phyloP scores from a whole-genome alignment of 2,113 vertebrate species.

The Eulemur rufifrons region DNA sequence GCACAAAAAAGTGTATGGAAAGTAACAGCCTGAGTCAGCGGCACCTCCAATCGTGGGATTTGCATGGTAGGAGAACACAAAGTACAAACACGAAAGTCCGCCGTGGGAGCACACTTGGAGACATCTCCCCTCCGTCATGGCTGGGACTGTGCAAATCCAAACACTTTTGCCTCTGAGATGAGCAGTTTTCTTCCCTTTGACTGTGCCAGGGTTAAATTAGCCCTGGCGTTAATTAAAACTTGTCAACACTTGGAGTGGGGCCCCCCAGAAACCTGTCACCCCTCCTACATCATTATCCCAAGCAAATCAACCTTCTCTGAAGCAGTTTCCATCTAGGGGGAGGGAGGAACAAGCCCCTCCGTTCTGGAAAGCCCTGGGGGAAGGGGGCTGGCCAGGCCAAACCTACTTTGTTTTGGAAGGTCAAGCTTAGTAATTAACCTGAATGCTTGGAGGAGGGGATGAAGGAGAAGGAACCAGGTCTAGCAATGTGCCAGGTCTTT shows the following conservation, averaged over 20 bases:
- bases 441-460: neutral
- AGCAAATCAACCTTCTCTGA: neutral
- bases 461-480: neutral
- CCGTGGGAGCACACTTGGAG: neutral
- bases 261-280: slow-evolving; percentile 36
- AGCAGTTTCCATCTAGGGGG: neutral
- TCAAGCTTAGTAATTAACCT: slow-evolving; percentile 61
- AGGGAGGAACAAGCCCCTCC: neutral
- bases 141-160: neutral
- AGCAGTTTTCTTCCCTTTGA: slow-evolving; percentile 46
- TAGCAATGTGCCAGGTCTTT: slow-evolving; percentile 48
- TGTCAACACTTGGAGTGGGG: slow-evolving; percentile 44
- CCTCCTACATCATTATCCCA: slow-evolving; percentile 47
- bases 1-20: neutral
- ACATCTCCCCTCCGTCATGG: neutral
- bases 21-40: neutral
- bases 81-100: neutral
- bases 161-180: slow-evolving; percentile 55
- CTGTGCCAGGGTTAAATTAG: slow-evolving; percentile 70
- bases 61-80: neutral
- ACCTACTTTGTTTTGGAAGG: slow-evolving; percentile 41
- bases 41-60: neutral
- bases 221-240: slow-evolving; percentile 69
- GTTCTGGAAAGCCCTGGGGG: neutral
- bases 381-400: neutral